Conservation (phyloP, 2,888 invertebrate genomes). For the Mesorhabditis belari region DNA sequence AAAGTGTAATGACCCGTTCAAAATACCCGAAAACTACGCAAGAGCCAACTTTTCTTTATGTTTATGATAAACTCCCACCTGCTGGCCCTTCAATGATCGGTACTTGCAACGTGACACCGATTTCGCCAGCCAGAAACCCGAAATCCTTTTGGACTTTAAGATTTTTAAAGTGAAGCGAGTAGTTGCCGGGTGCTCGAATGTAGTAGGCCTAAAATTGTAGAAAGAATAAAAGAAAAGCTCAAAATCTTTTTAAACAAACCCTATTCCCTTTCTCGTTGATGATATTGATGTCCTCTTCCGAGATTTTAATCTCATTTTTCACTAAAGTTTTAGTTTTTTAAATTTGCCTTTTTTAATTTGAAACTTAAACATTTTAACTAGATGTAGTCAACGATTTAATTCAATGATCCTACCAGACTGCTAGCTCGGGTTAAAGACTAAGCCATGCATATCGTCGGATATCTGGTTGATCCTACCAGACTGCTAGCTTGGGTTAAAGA, state of each 20-base stretch:
- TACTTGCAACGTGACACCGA: slow-evolving; percentile 50
- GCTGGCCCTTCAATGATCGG: slow-evolving; percentile 50
- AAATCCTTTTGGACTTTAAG: slow-evolving; percentile 42
- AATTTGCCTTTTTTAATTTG: background rate
- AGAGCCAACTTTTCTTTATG: background rate
- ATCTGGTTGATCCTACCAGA: too few relatives aligned
- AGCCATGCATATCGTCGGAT: too few relatives aligned
- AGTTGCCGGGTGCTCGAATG: slow-evolving; percentile 51
- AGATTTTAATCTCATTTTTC: slow-evolving; percentile 49
- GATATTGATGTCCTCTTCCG: slow-evolving; percentile 48
- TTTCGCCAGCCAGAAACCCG: slow-evolving; percentile 46
- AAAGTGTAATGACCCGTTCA: too few relatives aligned
- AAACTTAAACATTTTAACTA: slow-evolving; percentile 5
- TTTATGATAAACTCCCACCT: slow-evolving; percentile 13
- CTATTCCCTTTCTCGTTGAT: slow-evolving; percentile 48
- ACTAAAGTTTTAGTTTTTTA: slow-evolving; percentile 17
- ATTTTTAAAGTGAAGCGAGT: slow-evolving; percentile 43
- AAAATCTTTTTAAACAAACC: slow-evolving; percentile 2
- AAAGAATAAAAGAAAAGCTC: background rate
- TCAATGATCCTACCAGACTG: too few relatives aligned
- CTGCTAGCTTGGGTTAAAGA: too few relatives aligned
- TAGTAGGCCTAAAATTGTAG: slow-evolving; percentile 29
- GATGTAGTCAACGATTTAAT: too few relatives aligned
- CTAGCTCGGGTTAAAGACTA: too few relatives aligned
- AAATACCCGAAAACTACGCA: too few relatives aligned